Evolutionary conservation across 2,113 vertebrate species (phyloP).

Genomic region (Poeciliopsis turrubarensis): DNA sequence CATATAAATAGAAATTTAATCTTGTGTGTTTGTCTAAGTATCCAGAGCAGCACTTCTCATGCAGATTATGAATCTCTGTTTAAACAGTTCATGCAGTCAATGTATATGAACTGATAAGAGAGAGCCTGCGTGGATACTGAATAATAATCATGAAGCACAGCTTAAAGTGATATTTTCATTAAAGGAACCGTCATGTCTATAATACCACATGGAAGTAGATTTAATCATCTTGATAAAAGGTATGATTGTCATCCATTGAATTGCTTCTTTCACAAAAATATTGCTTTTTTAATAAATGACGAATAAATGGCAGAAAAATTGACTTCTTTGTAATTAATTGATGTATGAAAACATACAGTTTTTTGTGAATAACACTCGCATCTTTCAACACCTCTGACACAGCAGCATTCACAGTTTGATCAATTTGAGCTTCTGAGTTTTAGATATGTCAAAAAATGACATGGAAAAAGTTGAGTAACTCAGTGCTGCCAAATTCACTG

Average conservation of each 20-base stretch:
- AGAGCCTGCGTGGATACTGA: slow-evolving; percentile 64
- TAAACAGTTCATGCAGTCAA: slow-evolving; percentile 74
- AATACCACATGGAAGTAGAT: slow-evolving; percentile 34
- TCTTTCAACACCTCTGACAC: background rate
- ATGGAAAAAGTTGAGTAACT: background rate
- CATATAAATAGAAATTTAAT: slow-evolving; percentile 87
- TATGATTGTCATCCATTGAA: slow-evolving; percentile 3
- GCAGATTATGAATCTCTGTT: slow-evolving; percentile 81
- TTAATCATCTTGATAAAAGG: slow-evolving; percentile 27
- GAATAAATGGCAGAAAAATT: background rate
- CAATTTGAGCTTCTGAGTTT: slow-evolving; percentile 2
- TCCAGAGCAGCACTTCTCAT: slow-evolving; percentile 77
- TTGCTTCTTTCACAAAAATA: background rate
- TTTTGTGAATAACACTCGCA: background rate
- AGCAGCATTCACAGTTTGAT: background rate
- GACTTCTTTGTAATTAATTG: background rate
- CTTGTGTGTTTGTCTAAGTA: slow-evolving; percentile 83
- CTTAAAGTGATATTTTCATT: slow-evolving; percentile 65
- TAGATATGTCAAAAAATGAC: background rate
- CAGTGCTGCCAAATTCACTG: background rate
- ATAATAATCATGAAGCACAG: slow-evolving; percentile 71
- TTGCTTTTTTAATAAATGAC: background rate
- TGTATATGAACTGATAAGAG: slow-evolving; percentile 71
- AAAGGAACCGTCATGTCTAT: slow-evolving; percentile 34
- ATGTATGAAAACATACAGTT: background rate